phyloP scores from a whole-genome alignment of 2,797 vertebrate species.

The Sebastes melanostomus region DNA sequence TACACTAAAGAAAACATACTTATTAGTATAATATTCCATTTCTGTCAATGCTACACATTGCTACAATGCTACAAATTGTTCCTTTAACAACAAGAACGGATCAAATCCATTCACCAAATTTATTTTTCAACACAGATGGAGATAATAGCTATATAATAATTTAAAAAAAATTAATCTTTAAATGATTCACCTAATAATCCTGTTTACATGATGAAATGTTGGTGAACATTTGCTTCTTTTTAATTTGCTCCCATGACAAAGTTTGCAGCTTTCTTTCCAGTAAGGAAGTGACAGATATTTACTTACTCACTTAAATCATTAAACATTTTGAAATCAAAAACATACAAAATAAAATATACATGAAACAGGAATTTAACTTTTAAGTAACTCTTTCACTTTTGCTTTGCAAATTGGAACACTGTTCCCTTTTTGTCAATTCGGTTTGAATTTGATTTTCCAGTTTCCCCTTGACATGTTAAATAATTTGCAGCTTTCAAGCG shows the following conservation, averaged over 20 bases:
- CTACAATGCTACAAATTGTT: no score
- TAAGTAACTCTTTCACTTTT: background rate
- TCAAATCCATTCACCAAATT: background rate
- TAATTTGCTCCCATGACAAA: background rate
- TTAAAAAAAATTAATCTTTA: background rate
- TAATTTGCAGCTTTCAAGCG: slow-evolving; percentile 39
- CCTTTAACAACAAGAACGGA: no score
- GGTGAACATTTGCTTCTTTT: background rate
- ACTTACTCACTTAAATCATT: background rate
- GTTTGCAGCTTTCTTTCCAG: background rate
- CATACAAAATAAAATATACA: background rate
- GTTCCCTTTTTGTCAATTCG: background rate
- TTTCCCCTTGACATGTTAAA: slow-evolving; percentile 32
- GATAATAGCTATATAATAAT: background rate
- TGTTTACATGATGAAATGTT: background rate
- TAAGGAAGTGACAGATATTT: background rate
- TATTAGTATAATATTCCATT: no score
- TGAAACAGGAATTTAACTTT: background rate
- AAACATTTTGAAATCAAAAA: background rate
- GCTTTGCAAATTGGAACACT: background rate
- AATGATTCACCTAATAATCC: background rate
- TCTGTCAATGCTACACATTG: no score
- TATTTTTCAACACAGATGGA: background rate
- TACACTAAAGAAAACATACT: no score
- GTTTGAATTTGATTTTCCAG: slow-evolving; percentile 28